Conservation (phyloP, 2,797 vertebrate species). For the Alosa sapidissima region DNA sequence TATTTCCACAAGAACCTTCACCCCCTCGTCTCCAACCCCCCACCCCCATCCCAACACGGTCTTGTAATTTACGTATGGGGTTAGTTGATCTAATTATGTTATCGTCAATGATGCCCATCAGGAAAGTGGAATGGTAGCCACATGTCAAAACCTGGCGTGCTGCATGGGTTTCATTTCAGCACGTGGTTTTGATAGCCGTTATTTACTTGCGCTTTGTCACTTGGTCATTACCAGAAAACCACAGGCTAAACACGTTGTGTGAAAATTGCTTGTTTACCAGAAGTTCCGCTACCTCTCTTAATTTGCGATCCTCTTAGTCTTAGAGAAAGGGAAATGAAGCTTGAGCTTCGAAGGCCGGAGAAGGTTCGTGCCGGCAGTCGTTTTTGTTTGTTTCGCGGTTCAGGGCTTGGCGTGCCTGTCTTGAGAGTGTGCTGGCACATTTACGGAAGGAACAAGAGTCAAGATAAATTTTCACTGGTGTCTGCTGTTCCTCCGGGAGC, state of each 20-base stretch:
- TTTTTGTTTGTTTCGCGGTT: constrained; percentile 35
- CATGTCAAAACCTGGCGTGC: constrained; percentile 12
- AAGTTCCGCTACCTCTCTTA: constrained; percentile 23
- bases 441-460: constrained; percentile 2
- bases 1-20: not conserved
- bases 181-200: constrained; percentile 36
- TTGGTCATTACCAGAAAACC: constrained; percentile 28
- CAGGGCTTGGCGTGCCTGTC: constrained; percentile 7
- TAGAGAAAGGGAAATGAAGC: constrained; percentile 30
- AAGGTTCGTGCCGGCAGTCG: constrained; percentile 18
- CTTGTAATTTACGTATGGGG: not conserved
- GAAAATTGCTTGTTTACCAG: constrained; percentile 29
- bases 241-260: constrained; percentile 8
- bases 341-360: not conserved
- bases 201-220: constrained; percentile 31
- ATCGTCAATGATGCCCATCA: constrained; percentile 1
- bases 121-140: not conserved
- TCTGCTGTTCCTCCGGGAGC: constrained; percentile 5
- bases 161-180: constrained; percentile 32
- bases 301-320: constrained; percentile 9
- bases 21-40: not conserved
- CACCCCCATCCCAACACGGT: not conserved
- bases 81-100: constrained; percentile 12
- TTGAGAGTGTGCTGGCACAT: constrained; percentile 9
- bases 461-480: constrained; percentile 26